Evolutionary conservation across 1,140 invertebrate genomes (phyloP), one percentile per base, ranked within the genome.

Genomic region (Drosophila truncata): DNA sequence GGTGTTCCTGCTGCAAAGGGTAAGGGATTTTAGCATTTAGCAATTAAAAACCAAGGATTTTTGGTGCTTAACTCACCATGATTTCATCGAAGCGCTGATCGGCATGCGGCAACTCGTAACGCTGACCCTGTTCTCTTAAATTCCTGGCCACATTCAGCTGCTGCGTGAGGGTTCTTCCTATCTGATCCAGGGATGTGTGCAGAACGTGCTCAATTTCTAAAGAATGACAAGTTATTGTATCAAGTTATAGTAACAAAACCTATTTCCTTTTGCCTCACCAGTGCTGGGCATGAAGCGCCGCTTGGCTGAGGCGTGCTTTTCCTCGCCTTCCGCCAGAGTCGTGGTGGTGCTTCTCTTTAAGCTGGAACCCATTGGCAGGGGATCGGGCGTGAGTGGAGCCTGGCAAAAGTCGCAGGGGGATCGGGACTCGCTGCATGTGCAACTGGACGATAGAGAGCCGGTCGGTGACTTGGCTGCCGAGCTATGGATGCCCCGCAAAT

Each of bases 151-250:
- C 82, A 29, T 81, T 91, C 2, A 87, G 76, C 54, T 92, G 88
- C 27, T 91, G 78, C 35, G 80, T 61, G 54, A 92, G 70, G 16
- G 74, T 88, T 8, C 79, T 65, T 29, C 75, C 80, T 20, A 92
- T 87, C 61, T 91, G 83, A 49, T 87, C 62, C 44, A 91, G 50
- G 4, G 91, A 92, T 27, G 66, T 88, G 54, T 70, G 64, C 23
- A 92, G 65, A 16, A 82, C 88, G 25, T 91, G 74, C 46, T 84
- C 72, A 23, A 91, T 83, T n/a, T 91, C 91, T 91, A 54, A 46
- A 46, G 42, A 33, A 35, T 23, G 4, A 11, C 3, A 37, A 35
- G 9, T 3, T 18, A 10, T 7, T 49, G 4, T 18, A 50, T 9
- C 44, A 20, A 44, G n/a, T 13, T 11, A 11, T 4, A 1, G 4